Evolutionary conservation across 2,888 invertebrate species (phyloP).

Genomic region (Protodeltote pygarga): DNA sequence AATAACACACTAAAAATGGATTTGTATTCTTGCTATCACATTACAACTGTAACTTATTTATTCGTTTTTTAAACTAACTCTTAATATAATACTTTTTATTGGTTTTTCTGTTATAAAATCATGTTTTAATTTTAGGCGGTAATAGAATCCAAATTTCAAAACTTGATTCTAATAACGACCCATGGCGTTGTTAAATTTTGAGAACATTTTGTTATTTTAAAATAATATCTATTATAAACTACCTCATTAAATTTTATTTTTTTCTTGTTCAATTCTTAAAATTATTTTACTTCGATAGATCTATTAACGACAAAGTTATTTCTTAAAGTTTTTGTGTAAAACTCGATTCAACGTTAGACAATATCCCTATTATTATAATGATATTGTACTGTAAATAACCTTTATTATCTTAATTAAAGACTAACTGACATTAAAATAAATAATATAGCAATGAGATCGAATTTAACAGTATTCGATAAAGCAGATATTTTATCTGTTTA

Average conservation of each 20-base stretch:
- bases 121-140: neutral
- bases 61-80: constrained; percentile 5
- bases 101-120: constrained; percentile 6
- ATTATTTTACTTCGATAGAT: constrained; percentile 6
- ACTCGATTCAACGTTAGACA: constrained; percentile 1
- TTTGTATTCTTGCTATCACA: constrained; percentile 5
- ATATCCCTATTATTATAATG: constrained; percentile 1
- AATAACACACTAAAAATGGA: constrained; percentile 4
- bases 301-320: constrained; percentile 1
- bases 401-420: neutral
- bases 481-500: constrained; percentile 1
- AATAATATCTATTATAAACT: neutral
- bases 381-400: neutral
- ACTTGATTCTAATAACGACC: neutral
- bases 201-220: neutral
- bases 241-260: neutral
- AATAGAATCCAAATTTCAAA: constrained; percentile 1
- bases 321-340: neutral
- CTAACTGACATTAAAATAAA: too few species aligned
- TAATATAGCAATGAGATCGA: constrained; percentile 2
- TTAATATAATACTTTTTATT: constrained; percentile 5
- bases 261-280: neutral
- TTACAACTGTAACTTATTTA: constrained; percentile 3
- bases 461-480: constrained; percentile 1
- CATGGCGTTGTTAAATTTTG: constrained; percentile 1